Evolutionary conservation across 2,888 invertebrate genomes (phyloP), one percentile per base, ranked within the genome.

Genomic region (Muschampia plurimacula): DNA sequence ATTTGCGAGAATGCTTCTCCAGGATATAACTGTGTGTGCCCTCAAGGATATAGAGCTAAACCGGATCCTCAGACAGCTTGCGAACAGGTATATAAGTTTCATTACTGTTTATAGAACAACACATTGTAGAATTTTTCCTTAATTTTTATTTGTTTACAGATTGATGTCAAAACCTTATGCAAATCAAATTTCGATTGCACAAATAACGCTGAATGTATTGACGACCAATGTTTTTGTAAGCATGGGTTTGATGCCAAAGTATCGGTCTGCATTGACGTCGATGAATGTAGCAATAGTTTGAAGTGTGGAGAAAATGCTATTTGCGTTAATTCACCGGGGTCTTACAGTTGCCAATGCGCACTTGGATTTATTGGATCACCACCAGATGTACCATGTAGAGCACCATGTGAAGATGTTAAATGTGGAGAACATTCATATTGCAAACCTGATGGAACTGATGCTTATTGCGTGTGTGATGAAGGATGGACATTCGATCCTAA

Each of bases 401-500:
- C 98, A 79, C 98, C 98, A 0, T 99, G 98, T 85, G 98, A 98
- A 86, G 98, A 98, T 88, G 97, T 98, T 0, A 97, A 97, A 84
- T 99, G 98, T 85, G 97, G 98, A 15, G 96, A 96, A 9, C 98
- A 98, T 86, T 97, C 98, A 2, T 98, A 96, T 84, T 98, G 98
- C 86, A 98, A 98, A 86, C 97, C 97, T 0, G 97, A 98, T 80
- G 98, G 97, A 46, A 96, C 96, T 74, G 98, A 98, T 88, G 98
- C 98, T 0, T 98, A 97, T 81, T 99, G 98, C 82, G 97, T 98
- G 65, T 98, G 98, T 84, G 98, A 98, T 85, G 97, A 98, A 74
- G 98, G 98, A 0, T 98, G 98, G 98, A 98, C 98, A 0, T 98
- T 97, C 84, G 97, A 98, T 89, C 98, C 98, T 0, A 96, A 95